Conservation (phyloP, 2,888 invertebrate species). For the Latheticus oryzae region DNA sequence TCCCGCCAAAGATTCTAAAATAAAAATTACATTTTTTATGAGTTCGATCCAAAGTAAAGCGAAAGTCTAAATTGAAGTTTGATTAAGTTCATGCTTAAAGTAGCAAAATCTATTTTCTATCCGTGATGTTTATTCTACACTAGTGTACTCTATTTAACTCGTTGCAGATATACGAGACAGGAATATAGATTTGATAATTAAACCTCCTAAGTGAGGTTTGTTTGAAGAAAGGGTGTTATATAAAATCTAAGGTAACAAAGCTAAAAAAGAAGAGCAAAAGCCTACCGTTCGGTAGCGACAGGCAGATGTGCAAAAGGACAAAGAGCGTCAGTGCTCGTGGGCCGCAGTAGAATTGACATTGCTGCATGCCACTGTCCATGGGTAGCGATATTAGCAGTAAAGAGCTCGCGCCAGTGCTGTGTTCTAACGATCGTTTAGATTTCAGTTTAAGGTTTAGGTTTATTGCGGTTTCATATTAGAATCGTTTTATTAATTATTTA, state of each 20-base stretch:
- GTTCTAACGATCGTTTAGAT: constrained; percentile 52
- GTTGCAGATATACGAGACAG: constrained; percentile 15
- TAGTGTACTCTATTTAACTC: constrained; percentile 4
- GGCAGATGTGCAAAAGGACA: constrained; percentile 66
- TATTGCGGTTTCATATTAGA: constrained; percentile 45
- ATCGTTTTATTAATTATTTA: constrained; percentile 42
- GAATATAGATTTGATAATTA: too few species aligned
- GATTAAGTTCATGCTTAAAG: too few species aligned
- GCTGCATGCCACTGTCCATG: constrained; percentile 65
- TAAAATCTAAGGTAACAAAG: constrained; percentile 1
- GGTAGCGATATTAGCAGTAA: constrained; percentile 55
- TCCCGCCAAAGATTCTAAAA: constrained; percentile 85
- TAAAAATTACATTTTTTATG: constrained; percentile 39
- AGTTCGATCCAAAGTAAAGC: constrained; percentile 11
- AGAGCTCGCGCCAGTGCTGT: constrained; percentile 62
- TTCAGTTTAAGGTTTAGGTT: constrained; percentile 45
- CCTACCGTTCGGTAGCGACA: constrained; percentile 66
- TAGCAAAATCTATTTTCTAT: not conserved
- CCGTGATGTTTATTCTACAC: constrained; percentile 10
- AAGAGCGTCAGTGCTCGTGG: constrained; percentile 64
- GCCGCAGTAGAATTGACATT: constrained; percentile 64
- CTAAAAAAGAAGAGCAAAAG: constrained; percentile 29
- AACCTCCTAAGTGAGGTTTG: too few species aligned
- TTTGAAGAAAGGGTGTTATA: not conserved
- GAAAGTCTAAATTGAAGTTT: constrained; percentile 11